Base-by-base conservation (phyloP, 1,140 invertebrate species). In the Papilio polyxenes region DNA sequence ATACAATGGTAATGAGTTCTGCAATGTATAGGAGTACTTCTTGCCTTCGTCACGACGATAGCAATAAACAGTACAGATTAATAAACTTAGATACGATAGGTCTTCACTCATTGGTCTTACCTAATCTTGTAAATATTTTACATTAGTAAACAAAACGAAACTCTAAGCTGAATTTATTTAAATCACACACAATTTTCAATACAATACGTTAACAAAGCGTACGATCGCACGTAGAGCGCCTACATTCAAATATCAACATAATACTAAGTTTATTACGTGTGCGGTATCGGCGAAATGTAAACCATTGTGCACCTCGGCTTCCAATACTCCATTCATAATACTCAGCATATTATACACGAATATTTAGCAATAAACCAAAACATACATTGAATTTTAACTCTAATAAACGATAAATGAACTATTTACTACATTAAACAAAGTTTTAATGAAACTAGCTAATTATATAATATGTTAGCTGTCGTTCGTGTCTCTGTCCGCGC, bases 351-450 rank as follows among this genome's bases (percentile, higher is more conserved):
- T 17, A 37, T 72, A 72, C 59, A 65, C 10, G 62, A 37, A 65
- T 23, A 72, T 72, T 17, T 72, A 31, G 31, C 23, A 72, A 72
- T 72, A 37, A 72, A 72, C 65, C 65, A 72, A 72, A 72, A 13
- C 31, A 37, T 72, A 72, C 20, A 13, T 72, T 15, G 65, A 11
- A 17, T 56, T 17, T 17, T 17, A 44, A 44, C 40, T 44, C 40
- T 44, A 44, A 44, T 44, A 44, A 44, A 31, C 23, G 23, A 1
- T 31, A 44, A 44, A 3, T 44, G 40, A 44, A 44, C 4, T 44
- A 44, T 44, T 44, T 44, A 44, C 4, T 44, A 44, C 40, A 44
- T 44, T 44, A 44, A 6, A 7, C 40, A 44, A 44, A 44, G 40
- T 44, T 44, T 44, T 44, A 31, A 31, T 31, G 23, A 31, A 31